These are phyloP conservation scores for Loxodonta africana DNA, from an alignment of 2,113 vertebrate species.

Conservation along the genomic window DNA sequence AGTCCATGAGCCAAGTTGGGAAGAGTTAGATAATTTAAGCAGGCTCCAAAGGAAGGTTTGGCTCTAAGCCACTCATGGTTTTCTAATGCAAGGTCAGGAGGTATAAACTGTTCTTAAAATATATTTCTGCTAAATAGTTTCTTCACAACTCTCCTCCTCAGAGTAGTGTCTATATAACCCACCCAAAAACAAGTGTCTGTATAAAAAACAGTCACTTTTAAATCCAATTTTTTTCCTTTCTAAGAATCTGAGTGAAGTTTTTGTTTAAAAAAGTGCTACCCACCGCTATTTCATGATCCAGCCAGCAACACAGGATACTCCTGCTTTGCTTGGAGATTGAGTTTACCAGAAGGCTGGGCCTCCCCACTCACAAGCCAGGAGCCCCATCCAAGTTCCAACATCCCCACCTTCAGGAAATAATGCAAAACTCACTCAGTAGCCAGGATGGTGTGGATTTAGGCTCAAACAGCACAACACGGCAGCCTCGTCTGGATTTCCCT, in stretches of 20 bases:
- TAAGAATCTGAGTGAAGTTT: conserved; percentile 24
- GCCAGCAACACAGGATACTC: background rate
- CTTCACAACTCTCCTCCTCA: background rate
- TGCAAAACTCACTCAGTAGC: conserved; percentile 33
- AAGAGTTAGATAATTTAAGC: background rate
- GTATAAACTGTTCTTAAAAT: background rate
- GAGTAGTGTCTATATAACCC: background rate
- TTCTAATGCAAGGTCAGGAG: background rate
- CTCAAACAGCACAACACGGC: background rate
- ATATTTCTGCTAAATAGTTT: conserved; percentile 38
- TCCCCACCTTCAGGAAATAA: conserved; percentile 83
- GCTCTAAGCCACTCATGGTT: background rate
- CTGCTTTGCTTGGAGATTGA: background rate
- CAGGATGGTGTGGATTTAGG: background rate
- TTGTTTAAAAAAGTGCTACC: background rate
- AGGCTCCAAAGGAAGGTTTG: background rate
- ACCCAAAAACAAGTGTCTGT: too few species aligned
- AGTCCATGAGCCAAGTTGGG: background rate
- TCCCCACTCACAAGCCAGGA: background rate
- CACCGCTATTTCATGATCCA: background rate
- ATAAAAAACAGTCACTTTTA: background rate
- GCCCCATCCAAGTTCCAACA: conserved; percentile 78
- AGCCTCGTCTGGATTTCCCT: background rate
- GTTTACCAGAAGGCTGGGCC: background rate
- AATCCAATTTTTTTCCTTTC: conserved; percentile 24